Evolutionary conservation across 2,797 vertebrate species (phyloP), one percentile per base, ranked within the genome.

Genomic region (Syndactyla subalaris): DNA sequence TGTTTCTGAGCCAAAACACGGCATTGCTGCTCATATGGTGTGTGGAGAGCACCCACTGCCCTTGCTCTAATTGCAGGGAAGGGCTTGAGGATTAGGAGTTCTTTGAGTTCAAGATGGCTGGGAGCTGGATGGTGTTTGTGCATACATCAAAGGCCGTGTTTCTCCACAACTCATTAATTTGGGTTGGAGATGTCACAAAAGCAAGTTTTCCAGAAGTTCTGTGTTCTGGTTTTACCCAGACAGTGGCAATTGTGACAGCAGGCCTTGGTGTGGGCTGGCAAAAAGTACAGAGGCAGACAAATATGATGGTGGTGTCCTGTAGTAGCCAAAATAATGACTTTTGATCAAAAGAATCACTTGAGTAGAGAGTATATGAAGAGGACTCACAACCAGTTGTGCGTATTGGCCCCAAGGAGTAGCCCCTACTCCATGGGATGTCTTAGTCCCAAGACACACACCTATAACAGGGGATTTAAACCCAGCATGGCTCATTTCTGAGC

Each of bases 1-100:
- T 19, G n/a, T 34, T 89, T 92, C 78, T 5, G n/a, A 87, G 81
- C 78, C 91, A 93, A 94, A 96, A 89, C 81, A 85, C 0, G 0
- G 77, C 65, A 74, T 87, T 85, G 27, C 23, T 68, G 93, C 77
- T 76, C 88, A 49, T 91, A 62, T 51, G 76, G 85, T 36, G 81
- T 61, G 77, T 30, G 84, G 86, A 87, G 67, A 83, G 75, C 54
- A 94, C 74, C 91, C 81, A 34, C 71, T 89, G 77, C 49, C 77
- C 86, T 65, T 77, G 55, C 86, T 92, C 7, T 96, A 96, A 96
- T 95, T 96, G 92, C 78, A 97, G 84, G 81, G 96, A 85, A 93
- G 71, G 72, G 34, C 39, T 32, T 49, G 86, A 93, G 88, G 91
- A 94, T 93, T 80, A 91, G 34, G 76, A 93, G 90, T 92, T 91